Base-by-base conservation (phyloP, 2,888 invertebrate genomes). In the Hipparchia semele region DNA sequence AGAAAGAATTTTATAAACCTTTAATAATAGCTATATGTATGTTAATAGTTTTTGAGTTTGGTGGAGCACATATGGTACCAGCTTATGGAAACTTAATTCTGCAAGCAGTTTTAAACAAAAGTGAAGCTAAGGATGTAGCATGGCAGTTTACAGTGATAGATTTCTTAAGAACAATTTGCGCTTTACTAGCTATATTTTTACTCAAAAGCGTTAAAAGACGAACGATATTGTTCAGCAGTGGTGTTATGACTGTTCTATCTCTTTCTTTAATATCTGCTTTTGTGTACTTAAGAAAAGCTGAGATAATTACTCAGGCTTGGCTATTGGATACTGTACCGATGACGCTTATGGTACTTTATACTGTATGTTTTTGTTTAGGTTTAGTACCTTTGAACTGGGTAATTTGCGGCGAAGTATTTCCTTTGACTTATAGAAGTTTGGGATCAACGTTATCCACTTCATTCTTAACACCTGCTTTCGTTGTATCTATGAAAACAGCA, bases 71-170 rank as follows among this genome's bases (percentile, higher is more conserved):
- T 70, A 92, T 93, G 90, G 85, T 94, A 7, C 91, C 93, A 1
- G 93, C 92, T 0, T 94, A 93, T 56, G 93, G 92, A 0, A 93
- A 91, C 78, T 83, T 86, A n/a, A 93, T 94, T 53, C 82, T 94
- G 0, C 87, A 88, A 82, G 86, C 89, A 1, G 89, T 93, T 53
- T 81, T 94, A 68, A 80, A 92, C 54, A 93, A 92, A 77, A 75
- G 82, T 0, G 80, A 87, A 1, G 81, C 87, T 0, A 87, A 86
- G 56, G 89, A 93, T 45, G 92, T 94, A 0, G 86, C 90, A 6
- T 92, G 91, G 86, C 96, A 96, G 74, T 96, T 96, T 68, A 93
- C 96, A 23, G 87, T 96, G 3, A 94, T 96, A 77, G 97, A 96
- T 76, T 78, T 94, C n/a, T 89, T 96, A 0, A 91, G 96, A 66